phyloP scores from a whole-genome alignment of 2,113 vertebrate species.

The Nanorana parkeri region DNA sequence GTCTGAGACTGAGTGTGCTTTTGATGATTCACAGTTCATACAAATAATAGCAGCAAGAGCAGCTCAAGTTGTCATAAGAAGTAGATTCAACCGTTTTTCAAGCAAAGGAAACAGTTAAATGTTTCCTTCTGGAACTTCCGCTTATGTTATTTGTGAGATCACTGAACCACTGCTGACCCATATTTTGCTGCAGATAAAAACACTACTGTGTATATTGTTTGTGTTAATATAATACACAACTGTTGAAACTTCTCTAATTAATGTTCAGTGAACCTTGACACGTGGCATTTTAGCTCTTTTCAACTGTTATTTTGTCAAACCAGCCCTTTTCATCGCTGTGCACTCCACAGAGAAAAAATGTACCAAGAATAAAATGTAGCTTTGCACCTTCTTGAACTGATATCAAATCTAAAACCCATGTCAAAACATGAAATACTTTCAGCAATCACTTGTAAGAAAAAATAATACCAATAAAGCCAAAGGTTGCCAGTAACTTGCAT shows the following conservation, averaged over 20 bases:
- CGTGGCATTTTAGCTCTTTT: slow-evolving; percentile 26
- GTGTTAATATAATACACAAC: slow-evolving; percentile 11
- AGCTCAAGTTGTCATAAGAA: no score
- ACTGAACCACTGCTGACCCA: slow-evolving; percentile 36
- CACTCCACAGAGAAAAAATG: background rate
- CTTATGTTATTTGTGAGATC: slow-evolving; percentile 22
- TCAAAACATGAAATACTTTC: background rate
- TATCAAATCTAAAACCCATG: background rate
- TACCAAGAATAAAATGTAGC: background rate
- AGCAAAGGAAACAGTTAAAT: slow-evolving; percentile 15
- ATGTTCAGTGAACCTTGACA: slow-evolving; percentile 35
- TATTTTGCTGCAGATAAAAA: slow-evolving; percentile 16
- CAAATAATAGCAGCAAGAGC: no score
- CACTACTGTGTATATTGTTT: slow-evolving; percentile 7
- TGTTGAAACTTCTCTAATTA: slow-evolving; percentile 27
- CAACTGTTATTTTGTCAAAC: background rate
- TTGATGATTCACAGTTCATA: no score
- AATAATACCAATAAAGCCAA: background rate
- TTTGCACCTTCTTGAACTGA: background rate
- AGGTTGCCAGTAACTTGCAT: background rate
- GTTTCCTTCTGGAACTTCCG: background rate
- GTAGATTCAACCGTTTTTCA: no score
- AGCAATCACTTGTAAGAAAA: background rate
- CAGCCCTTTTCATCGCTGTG: background rate
- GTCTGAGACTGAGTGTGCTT: no score